Base-by-base conservation (phyloP, 2,113 vertebrate species). In the Scalopus aquaticus region DNA sequence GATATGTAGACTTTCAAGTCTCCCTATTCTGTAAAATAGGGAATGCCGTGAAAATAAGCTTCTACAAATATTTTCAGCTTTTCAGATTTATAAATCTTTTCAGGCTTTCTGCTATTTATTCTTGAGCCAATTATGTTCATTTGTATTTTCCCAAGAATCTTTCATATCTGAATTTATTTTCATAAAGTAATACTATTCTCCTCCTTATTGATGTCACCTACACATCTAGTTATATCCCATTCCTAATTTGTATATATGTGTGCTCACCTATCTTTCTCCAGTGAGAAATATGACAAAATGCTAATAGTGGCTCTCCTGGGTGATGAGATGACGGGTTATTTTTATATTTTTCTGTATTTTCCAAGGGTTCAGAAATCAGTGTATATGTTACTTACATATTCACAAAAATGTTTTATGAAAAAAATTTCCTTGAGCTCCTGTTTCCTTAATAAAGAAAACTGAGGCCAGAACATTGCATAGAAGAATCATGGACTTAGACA, bases 201-300 rank as follows among this genome's bases (percentile, higher is more conserved):
- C 54, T 74, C 80, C 30, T 80, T 85, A 15, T 81, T 88, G 37
- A 64, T 83, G 82, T 94, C 39, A 11, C 60, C 62, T 78, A 9
- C 35, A n/a, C 9, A 69, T 67, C 19, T 62, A 73, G 12, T 46
- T 90, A 78, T 82, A 77, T 49, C 20, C 26, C 24, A 35, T 28
- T 74, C 30, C 16, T 90, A 77, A 37, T 65, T 72, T 82, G 19
- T 76, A 51, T 62, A 24, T 46, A 22, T 58, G 5, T 49, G 0
- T 54, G 6, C 56, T 69, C 32, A 64, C 5, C 28, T 69, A 22
- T 51, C 24, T 87, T 77, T 62, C 24, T 88, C 4, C 83, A 15
- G 10, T 72, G n/a, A 89, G 44, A 92, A 92, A 67, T 91, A 51
- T 17, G 19, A 78, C 51, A 92, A 79, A 87, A 94, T 62, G 20